These are phyloP conservation scores for Notolabrus celidotus DNA, from an alignment of 2,797 vertebrate species.

Conservation along the genomic window DNA sequence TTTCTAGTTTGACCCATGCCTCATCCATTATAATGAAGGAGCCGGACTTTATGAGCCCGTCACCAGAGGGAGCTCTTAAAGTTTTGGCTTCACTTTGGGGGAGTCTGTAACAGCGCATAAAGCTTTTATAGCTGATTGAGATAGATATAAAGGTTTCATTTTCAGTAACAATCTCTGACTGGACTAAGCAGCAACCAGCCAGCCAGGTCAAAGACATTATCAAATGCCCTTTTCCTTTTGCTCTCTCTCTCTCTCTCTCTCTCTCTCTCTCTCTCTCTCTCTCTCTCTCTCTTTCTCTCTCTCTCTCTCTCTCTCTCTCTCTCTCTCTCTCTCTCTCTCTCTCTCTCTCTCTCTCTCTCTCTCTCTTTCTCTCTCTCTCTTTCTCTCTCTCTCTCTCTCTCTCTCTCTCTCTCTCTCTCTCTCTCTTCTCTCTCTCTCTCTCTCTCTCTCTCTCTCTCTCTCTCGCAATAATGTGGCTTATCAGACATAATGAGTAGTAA, in stretches of 20 bases:
- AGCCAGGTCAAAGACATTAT: not conserved
- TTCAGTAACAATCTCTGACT: slow-evolving; percentile 18
- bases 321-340: not conserved
- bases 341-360: not conserved
- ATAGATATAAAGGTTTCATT: too few relatives aligned
- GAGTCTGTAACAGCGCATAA: too few relatives aligned
- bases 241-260: not conserved
- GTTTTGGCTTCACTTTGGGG: not conserved
- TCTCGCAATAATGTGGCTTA: slow-evolving; percentile 54
- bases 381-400: not conserved
- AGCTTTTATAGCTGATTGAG: too few relatives aligned
- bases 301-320: not conserved
- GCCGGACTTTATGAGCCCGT: too few relatives aligned
- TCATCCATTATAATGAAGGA: too few relatives aligned
- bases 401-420: slow-evolving; percentile 1
- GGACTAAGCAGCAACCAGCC: slow-evolving; percentile 8
- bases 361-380: not conserved
- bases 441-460: not conserved
- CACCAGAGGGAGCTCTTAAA: too few relatives aligned
- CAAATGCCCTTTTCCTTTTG: not conserved
- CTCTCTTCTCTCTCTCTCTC: not conserved
- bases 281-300: not conserved
- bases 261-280: not conserved
- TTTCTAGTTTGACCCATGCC: too few relatives aligned
- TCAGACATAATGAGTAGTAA: slow-evolving; percentile 46